Evolutionary conservation across 30 jellyfish, hydroid and myxozoan genomes (phyloP).

Genomic region (Phacellophora camtschatica): DNA sequence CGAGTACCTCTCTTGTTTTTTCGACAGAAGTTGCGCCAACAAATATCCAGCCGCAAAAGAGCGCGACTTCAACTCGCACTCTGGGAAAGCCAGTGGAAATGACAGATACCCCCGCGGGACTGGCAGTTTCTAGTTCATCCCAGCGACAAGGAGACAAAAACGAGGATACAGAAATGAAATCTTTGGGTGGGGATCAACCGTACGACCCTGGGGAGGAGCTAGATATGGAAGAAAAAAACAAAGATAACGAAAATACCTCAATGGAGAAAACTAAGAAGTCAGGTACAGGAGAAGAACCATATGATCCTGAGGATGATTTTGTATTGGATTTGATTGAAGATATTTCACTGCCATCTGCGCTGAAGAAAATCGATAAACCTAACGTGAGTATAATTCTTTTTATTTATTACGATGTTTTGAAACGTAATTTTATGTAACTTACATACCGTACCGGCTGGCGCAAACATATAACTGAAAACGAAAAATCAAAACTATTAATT

Average conservation of each 20-base stretch:
- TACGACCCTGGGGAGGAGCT: slow-evolving; percentile 56
- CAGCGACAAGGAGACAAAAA: background rate
- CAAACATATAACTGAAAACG: too few species aligned
- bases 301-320: slow-evolving; percentile 89
- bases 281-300: slow-evolving; percentile 65
- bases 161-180: background rate
- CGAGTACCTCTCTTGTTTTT: background rate
- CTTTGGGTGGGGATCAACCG: slow-evolving; percentile 29
- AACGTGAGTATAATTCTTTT: slow-evolving; percentile 1
- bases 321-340: slow-evolving; percentile 91
- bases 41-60: background rate
- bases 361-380: slow-evolving; percentile 57
- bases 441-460: background rate
- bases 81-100: background rate
- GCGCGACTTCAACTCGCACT: too few species aligned
- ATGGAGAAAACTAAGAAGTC: background rate
- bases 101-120: background rate
- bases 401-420: background rate
- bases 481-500: too few species aligned
- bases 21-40: background rate
- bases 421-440: background rate
- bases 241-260: background rate
- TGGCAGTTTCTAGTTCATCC: background rate
- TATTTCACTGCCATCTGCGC: slow-evolving; percentile 60
- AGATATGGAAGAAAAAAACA: slow-evolving; percentile 4